A percentile compares a stretch with the other conserved stretches of the same genome.
Evolutionary conservation across 2,113 vertebrate genomes (phyloP).

Genomic region (Plotosus lineatus): DNA sequence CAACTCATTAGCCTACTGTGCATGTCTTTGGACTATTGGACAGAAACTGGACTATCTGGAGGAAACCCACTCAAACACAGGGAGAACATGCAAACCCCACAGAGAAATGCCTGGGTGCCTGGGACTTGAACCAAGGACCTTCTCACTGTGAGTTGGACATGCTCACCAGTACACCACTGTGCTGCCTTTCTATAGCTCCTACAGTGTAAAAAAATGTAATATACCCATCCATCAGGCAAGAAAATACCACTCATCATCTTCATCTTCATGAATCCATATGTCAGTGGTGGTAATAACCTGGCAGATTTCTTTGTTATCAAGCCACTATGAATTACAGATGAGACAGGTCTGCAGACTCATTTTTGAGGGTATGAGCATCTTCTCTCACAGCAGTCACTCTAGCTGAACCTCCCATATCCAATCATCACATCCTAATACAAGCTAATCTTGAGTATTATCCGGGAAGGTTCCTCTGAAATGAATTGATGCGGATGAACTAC

Average conservation of each 20-base stretch:
- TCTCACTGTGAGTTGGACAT: no score
- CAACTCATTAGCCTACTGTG: no score
- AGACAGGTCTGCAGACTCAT: constrained; percentile 40
- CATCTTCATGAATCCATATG: constrained; percentile 35
- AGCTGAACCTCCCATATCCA: constrained; percentile 9
- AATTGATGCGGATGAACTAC: constrained; percentile 59
- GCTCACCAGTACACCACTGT: no score
- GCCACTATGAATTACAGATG: constrained; percentile 49
- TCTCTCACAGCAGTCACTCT: constrained; percentile 16
- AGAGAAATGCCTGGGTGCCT: no score
- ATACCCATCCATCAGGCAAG: background rate
- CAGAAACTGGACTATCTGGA: no score
- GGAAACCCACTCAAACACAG: no score
- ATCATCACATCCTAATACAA: constrained; percentile 43
- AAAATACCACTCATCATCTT: background rate
- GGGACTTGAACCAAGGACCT: no score
- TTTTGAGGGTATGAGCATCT: constrained; percentile 52
- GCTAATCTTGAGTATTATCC: constrained; percentile 53
- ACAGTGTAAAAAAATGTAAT: background rate
- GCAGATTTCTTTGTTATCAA: constrained; percentile 43
- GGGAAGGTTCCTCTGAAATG: constrained; percentile 42
- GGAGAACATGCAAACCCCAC: no score
- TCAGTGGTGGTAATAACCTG: constrained; percentile 36
- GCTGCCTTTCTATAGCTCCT: no score
- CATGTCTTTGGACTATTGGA: no score